Evolutionary conservation across 2,113 vertebrate genomes (phyloP).

Genomic region (Cricetomys ansorgei): DNA sequence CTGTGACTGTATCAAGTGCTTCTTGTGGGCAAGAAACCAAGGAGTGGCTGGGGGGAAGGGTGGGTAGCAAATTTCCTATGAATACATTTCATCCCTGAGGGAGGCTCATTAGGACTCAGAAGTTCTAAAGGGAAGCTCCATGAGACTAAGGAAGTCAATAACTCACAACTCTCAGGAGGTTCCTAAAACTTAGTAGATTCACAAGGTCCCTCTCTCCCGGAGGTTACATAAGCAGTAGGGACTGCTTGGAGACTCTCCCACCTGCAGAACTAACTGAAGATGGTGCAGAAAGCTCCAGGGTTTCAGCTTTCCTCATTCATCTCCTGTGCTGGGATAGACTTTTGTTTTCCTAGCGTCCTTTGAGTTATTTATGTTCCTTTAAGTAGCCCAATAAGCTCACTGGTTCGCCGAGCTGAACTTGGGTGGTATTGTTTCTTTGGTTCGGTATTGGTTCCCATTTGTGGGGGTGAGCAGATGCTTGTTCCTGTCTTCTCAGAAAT

Average conservation of each 20-base stretch:
- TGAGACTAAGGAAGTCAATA: background rate
- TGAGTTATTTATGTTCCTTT: background rate
- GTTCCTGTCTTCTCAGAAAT: background rate
- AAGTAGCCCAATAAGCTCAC: background rate
- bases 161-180: background rate
- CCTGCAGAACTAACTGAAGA: background rate
- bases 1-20: background rate
- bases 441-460: too few relatives aligned
- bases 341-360: background rate
- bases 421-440: too few relatives aligned
- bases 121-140: background rate
- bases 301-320: background rate
- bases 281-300: background rate
- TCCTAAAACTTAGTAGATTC: background rate
- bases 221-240: background rate
- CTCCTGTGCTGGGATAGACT: background rate
- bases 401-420: background rate
- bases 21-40: constrained; percentile 67
- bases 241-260: background rate
- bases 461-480: background rate
- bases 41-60: background rate
- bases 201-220: background rate
- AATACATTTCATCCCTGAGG: background rate
- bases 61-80: background rate
- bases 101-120: background rate